Evolutionary conservation across 2,113 vertebrate genomes (phyloP), one percentile per base, ranked within the genome.

Genomic region (Takifugu flavidus): DNA sequence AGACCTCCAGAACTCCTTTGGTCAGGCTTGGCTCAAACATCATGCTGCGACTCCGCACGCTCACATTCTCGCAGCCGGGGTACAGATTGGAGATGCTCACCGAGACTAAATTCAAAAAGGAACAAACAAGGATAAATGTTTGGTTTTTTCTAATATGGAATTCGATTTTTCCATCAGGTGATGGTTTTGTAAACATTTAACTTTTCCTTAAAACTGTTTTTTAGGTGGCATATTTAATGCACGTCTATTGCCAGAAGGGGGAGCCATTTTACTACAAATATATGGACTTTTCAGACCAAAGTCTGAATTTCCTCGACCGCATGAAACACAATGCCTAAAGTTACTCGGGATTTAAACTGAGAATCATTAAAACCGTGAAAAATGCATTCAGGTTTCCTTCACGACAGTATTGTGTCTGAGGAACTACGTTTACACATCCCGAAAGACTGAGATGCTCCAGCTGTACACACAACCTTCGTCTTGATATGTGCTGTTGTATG

Each of bases 1-100:
- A 95, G 58, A 95, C 92, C 86, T 97, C 95, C 74, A 98, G 87
- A n/a, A 96, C 87, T 0, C 97, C 96, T 87, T 97, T 98, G 74
- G 96, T 98, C 70, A 99, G 90, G 56, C 95, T 96, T 0, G 97
- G 97, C 85, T 99, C 97, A 15, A 99, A 99, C 94, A 99, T 98
- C 97, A 99, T 98, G 83, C 96, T 98, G 54, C 96, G 95, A 63
- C 96, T 98, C 64, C 95, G 89, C 51, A 99, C 96, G 0, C 96
- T 98, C 70, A 99, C 96, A 0, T 99, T 98, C 88, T 99, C 97
- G 56, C 97, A 99, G 71, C 96, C 97, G 0, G 96, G 95, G 76
- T 96, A 99, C 62, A 99, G 88, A 86, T 96, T 97, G 4, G 91
- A 93, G 85, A 96, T 98, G 75, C 97, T 98, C 80, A 93, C 93